Conservation (phyloP, 2,113 vertebrate genomes). For the Zosterops japonicus region DNA sequence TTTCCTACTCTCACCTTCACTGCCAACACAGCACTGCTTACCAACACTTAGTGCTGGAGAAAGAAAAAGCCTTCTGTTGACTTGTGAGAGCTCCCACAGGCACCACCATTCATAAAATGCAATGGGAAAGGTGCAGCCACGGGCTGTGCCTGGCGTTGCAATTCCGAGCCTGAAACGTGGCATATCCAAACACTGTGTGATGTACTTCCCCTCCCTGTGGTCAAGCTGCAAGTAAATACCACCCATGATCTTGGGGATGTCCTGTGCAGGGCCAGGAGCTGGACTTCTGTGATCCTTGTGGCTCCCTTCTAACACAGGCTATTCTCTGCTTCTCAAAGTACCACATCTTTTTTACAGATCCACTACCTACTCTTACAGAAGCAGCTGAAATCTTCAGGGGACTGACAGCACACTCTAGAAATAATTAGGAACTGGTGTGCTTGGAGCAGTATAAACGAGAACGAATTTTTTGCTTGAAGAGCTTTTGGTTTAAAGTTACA, state of each 20-base stretch:
- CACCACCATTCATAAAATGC: not conserved
- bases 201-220: not conserved
- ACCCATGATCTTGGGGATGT: not conserved
- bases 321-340: not conserved
- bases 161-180: not conserved
- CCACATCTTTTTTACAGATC: not conserved
- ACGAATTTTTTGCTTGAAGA: not conserved
- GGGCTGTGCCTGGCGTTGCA: not conserved
- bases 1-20: not conserved
- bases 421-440: not conserved
- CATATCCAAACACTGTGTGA: not conserved
- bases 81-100: not conserved
- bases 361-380: not conserved
- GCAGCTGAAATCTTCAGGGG: not conserved
- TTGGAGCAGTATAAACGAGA: not conserved
- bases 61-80: not conserved
- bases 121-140: not conserved
- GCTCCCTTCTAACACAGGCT: not conserved
- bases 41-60: not conserved
- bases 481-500: not conserved
- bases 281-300: not conserved
- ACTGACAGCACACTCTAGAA: not conserved
- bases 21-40: not conserved
- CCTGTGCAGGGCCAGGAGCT: not conserved
- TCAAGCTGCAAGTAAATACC: not conserved